Evolutionary conservation across 2,113 vertebrate genomes (phyloP), one percentile per base, ranked within the genome.

Genomic region (Ia io): DNA sequence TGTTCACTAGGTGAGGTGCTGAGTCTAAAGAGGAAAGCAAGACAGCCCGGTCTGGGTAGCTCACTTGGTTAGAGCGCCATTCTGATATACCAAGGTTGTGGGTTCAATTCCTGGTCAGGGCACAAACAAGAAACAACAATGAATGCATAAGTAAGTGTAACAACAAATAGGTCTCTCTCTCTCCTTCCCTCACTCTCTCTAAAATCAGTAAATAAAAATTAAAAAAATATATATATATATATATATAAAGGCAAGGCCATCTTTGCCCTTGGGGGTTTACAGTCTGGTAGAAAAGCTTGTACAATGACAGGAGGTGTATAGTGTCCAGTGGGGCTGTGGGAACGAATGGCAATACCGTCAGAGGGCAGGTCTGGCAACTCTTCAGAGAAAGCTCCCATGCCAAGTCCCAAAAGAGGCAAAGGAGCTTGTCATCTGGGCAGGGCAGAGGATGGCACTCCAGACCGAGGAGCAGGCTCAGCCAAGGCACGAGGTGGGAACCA

Each of bases 301-400:
- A 37, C 40, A 74, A 8, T 2, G 61, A 23, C 32, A 69, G 20
- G 11, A 59, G 13, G 1, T 9, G 25, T 1, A 11, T 0, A 14
- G 47, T 5, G 63, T 18, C 67, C 49, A 25, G n/a, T 1, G 23
- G 16, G 70, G 44, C 0, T 9, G 1, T 18, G 3, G 30, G 69
- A 30, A 47, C 37, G 44, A 44, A 25, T 6, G 69, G 23, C 42
- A 32, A 20, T 1, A 0, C 37, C 2, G 0, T 14, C 32, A 30
- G 20, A 91, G 56, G 53, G n/a, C 30, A 53, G 61, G 16, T 56
- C 23, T 76, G 70, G 23, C 59, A 82, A n/a, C 17, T 13, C 80
- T 92, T 77, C 70, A 53, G 70, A 70, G n/a, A 47, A 42, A 74
- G 30, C 37, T 17, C 65, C 37, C 42, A 28, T 61, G 42, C 35